phyloP scores from a whole-genome alignment of 2,888 invertebrate species.

The Lordiphosa andalusiaca region DNA sequence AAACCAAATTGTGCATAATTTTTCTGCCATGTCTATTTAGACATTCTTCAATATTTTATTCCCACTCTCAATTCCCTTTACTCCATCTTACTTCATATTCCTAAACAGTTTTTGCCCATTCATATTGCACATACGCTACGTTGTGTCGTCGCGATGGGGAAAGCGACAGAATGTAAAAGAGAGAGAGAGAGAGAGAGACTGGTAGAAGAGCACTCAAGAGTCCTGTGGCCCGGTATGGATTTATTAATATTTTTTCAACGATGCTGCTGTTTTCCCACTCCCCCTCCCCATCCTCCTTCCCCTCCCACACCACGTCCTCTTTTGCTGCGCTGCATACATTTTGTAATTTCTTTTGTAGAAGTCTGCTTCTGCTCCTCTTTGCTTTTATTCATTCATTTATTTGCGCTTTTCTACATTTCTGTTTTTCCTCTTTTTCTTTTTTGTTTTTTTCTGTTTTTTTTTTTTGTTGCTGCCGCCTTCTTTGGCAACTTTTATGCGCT shows the following conservation, averaged over 20 bases:
- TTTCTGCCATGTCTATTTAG: too few relatives aligned
- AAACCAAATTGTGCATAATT: too few relatives aligned
- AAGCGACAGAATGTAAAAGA: background rate
- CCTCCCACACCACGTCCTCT: conserved; percentile 9
- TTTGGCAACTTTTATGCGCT: conserved; percentile 54
- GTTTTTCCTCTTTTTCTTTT: conserved; percentile 20
- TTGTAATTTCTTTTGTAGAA: conserved; percentile 52
- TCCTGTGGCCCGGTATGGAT: conserved; percentile 54
- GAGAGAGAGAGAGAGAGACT: background rate
- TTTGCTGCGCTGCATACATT: conserved; percentile 52
- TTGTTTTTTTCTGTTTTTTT: conserved; percentile 20
- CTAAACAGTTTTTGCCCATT: conserved; percentile 8
- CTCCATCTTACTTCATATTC: too few relatives aligned
- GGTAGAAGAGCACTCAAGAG: conserved; percentile 15
- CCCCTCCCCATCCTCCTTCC: background rate
- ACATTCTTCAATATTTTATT: conserved; percentile 6
- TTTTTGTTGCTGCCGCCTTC: conserved; percentile 17
- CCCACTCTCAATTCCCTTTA: background rate
- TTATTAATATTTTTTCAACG: conserved; percentile 64
- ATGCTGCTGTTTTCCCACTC: conserved; percentile 18
- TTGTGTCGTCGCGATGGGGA: conserved; percentile 16
- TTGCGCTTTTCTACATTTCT: conserved; percentile 70
- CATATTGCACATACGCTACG: conserved; percentile 64
- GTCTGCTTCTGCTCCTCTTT: conserved; percentile 15
- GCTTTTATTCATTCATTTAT: conserved; percentile 76